These are phyloP conservation scores for Cynaeus angustus DNA, from an alignment of 2,888 invertebrate genomes.

Conservation along the genomic window DNA sequence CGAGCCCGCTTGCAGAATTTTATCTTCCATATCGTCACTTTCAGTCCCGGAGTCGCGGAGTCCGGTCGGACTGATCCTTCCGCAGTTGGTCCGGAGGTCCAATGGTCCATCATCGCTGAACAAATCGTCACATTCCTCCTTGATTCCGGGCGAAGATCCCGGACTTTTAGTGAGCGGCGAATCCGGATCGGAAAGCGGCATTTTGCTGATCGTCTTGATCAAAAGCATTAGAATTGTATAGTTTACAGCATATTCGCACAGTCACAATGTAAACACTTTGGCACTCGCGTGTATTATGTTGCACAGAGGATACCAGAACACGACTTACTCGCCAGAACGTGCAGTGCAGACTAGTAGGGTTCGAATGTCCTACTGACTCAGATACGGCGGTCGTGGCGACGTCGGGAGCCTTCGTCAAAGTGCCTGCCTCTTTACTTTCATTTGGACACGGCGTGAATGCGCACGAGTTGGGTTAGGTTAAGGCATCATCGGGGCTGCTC, in stretches of 20 bases:
- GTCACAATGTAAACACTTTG: conserved; percentile 40
- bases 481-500: conserved; percentile 62
- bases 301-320: conserved; percentile 34
- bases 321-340: conserved; percentile 50
- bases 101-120: conserved; percentile 74
- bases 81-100: conserved; percentile 82
- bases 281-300: conserved; percentile 47
- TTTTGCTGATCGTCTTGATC: conserved; percentile 58
- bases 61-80: conserved; percentile 71
- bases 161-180: conserved; percentile 56
- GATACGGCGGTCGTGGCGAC: conserved; percentile 76
- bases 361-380: conserved; percentile 77
- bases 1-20: conserved; percentile 72
- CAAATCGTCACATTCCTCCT: conserved; percentile 70
- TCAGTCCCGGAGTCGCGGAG: conserved; percentile 81
- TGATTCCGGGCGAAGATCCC: conserved; percentile 57
- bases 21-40: conserved; percentile 85
- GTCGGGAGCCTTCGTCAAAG: conserved; percentile 70
- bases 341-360: conserved; percentile 60
- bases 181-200: conserved; percentile 59
- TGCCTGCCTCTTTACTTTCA: conserved; percentile 70
- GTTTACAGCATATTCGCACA: conserved; percentile 17
- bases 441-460: conserved; percentile 60
- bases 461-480: conserved; percentile 68
- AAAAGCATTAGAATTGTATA: conserved; percentile 54